A percentile compares a stretch with the other conserved stretches of the same genome.
These are phyloP conservation scores for Gorsachius magnificus DNA, from an alignment of 2,797 vertebrate genomes.

Conservation along the genomic window DNA sequence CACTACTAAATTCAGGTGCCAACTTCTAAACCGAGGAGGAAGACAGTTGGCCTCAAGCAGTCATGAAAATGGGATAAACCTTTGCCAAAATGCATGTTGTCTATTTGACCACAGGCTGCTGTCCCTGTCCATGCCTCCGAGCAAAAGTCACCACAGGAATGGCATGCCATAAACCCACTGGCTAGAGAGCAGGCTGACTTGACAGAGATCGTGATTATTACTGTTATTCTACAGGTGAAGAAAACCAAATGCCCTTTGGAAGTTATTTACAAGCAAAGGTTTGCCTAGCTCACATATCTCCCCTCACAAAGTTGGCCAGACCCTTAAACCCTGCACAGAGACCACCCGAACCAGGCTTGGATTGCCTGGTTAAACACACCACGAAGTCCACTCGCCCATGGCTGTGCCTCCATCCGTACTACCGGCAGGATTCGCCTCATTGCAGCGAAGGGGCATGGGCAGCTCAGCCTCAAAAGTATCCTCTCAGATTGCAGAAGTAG, in stretches of 20 bases:
- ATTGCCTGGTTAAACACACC: neutral
- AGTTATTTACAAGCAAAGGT: neutral
- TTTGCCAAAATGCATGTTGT: neutral
- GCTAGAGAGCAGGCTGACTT: neutral
- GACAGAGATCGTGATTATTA: rapidly evolving
- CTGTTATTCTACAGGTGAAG: neutral
- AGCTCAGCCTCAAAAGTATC: neutral
- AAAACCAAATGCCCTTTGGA: neutral
- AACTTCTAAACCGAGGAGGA: neutral
- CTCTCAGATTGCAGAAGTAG: neutral
- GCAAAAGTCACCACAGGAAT: neutral
- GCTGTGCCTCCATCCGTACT: neutral
- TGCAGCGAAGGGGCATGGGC: neutral
- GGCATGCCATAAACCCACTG: neutral
- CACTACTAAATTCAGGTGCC: neutral
- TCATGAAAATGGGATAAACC: neutral
- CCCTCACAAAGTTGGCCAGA: neutral
- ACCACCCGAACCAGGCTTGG: neutral
- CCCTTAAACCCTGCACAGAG: neutral
- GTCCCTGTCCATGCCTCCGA: neutral
- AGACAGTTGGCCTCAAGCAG: neutral
- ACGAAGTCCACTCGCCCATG: rapidly evolving
- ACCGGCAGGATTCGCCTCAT: rapidly evolving
- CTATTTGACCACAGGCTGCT: neutral
- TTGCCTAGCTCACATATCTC: neutral